Evolutionary conservation across 2,888 invertebrate species (phyloP).

Genomic region (Lepidochrysops patricia): DNA sequence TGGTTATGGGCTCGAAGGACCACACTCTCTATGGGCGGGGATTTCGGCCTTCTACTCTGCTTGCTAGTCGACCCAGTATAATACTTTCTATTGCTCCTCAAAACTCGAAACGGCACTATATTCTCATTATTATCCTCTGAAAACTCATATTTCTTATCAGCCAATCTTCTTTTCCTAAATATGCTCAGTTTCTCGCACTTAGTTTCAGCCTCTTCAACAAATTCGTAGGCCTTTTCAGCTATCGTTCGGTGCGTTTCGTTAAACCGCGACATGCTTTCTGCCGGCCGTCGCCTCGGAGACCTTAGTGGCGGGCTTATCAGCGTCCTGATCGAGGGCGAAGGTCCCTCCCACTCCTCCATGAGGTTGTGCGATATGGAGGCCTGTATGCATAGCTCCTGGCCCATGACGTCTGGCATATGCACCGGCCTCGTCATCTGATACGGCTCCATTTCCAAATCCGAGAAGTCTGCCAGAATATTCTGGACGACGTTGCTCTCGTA

Average conservation of each 20-base stretch:
- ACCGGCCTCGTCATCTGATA: slow-evolving; percentile 58
- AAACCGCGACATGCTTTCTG: slow-evolving; percentile 69
- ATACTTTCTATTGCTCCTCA: slow-evolving; percentile 71
- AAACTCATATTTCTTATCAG: slow-evolving; percentile 94
- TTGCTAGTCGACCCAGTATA: slow-evolving; percentile 58
- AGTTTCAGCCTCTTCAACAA: slow-evolving; percentile 85
- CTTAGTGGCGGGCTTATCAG: slow-evolving; percentile 64
- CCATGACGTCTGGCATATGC: slow-evolving; percentile 59
- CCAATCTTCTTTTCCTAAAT: slow-evolving; percentile 87
- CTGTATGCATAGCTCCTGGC: slow-evolving; percentile 64
- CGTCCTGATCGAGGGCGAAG: slow-evolving; percentile 63
- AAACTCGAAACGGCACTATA: slow-evolving; percentile 78
- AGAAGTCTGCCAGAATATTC: slow-evolving; percentile 77
- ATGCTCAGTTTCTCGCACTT: slow-evolving; percentile 91
- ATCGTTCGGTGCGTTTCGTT: slow-evolving; percentile 69
- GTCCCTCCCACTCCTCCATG: slow-evolving; percentile 70
- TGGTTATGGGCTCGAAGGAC: slow-evolving; percentile 64
- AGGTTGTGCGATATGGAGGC: slow-evolving; percentile 63
- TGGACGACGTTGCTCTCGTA: slow-evolving; percentile 74
- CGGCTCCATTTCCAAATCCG: slow-evolving; percentile 75
- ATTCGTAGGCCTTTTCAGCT: slow-evolving; percentile 87
- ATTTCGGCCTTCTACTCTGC: slow-evolving; percentile 49
- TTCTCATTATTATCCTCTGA: slow-evolving; percentile 84
- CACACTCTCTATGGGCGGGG: slow-evolving; percentile 59
- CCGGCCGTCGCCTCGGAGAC: slow-evolving; percentile 61